Evolutionary conservation across 2,113 vertebrate genomes (phyloP), one percentile per base, ranked within the genome.

Genomic region (Elephas maximus): DNA sequence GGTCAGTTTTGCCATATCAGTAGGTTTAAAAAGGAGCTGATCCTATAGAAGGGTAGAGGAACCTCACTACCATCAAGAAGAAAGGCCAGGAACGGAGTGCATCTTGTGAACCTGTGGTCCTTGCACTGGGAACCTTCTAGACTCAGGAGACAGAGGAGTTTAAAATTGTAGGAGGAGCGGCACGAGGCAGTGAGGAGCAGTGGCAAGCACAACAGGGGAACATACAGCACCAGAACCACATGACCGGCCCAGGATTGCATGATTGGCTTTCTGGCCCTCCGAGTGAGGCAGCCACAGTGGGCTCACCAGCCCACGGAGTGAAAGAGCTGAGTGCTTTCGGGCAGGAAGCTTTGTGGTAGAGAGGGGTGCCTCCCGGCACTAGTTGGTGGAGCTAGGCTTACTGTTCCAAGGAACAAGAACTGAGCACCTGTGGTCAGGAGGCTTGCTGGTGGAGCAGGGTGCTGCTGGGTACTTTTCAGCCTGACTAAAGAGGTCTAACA

Each of bases 231-330:
- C 20, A 21, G 8, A 41, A 4, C 8, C 37, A 41, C 18, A 18
- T 41, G 73, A 41, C 33, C 4, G 15, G 37, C 8, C 15, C 6
- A 41, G 23, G 20, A 73, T 41, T 8, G n/a, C 9, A 2, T 4
- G 2, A 5, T 41, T 20, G 18, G 60, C 21, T 62, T 23, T 7
- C 37, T 37, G 37, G 37, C 37, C 37, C 37, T 37, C 37, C 37
- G 37, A 37, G 37, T 37, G 37, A 37, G 37, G 37, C 37, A 37
- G 37, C 37, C 37, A 37, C 37, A 37, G 37, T 37, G 37, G 37
- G 37, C 37, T 37, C 2, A 2, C 21, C 1, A 9, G 37, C 37
- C 4, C 1, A 23, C 3, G 10, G 37, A 74, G 26, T 7, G 26
- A 65, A 28, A 17, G 20, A 74, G 18, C 37, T 8, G 71, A 73